Evolutionary conservation across 2,797 vertebrate species (phyloP).

Genomic region (Spinus pinus): DNA sequence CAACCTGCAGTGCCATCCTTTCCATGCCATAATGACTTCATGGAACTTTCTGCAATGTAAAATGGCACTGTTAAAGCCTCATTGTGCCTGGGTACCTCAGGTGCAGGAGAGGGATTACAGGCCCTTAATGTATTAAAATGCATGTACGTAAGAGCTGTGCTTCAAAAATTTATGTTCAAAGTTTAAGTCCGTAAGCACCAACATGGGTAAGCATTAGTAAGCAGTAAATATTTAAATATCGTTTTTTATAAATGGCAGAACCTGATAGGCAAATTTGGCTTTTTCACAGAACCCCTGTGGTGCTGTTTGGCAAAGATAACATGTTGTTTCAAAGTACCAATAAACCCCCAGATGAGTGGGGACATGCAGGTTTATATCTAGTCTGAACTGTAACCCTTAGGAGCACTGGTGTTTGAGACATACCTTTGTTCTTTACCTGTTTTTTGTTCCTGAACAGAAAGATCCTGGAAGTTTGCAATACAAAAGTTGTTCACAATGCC

Average conservation of each 20-base stretch:
- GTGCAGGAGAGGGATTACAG: not conserved
- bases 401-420: fast-evolving
- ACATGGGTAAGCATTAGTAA: not conserved
- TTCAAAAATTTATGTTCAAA: not conserved
- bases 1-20: not conserved
- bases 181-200: not conserved
- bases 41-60: not conserved
- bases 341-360: not conserved
- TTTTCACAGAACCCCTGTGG: not conserved
- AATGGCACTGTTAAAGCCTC: not conserved
- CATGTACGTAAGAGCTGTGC: fast-evolving
- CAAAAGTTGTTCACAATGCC: not conserved
- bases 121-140: not conserved
- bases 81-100: not conserved
- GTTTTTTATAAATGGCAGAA: not conserved
- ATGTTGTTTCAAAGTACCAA: fast-evolving
- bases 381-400: not conserved
- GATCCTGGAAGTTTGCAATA: not conserved
- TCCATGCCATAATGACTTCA: not conserved
- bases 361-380: not conserved
- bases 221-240: not conserved
- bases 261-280: not conserved
- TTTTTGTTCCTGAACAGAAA: not conserved
- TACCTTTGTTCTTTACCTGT: fast-evolving
- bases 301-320: not conserved